phyloP scores from a whole-genome alignment of 2,113 vertebrate species.

The Platysteira castanea region DNA sequence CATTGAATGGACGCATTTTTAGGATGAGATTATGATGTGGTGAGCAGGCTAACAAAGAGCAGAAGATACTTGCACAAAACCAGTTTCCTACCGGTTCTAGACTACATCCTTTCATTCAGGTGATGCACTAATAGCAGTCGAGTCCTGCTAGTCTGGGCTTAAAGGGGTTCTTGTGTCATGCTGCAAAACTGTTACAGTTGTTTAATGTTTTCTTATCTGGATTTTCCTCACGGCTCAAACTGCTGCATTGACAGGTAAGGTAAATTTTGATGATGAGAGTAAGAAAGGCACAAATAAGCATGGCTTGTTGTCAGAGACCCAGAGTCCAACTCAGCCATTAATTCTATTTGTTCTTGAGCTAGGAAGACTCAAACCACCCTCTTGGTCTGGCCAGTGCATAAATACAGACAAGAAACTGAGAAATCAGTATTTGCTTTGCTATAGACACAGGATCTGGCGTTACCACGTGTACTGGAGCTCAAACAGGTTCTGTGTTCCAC shows the following conservation, averaged over 20 bases:
- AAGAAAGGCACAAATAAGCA: neutral
- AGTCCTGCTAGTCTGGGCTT: neutral
- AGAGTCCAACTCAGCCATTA: fast-evolving
- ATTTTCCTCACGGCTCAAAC: neutral
- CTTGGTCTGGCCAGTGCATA: neutral
- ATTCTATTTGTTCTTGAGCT: neutral
- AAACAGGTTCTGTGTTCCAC: neutral
- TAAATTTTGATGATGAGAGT: neutral
- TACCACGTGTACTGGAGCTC: neutral
- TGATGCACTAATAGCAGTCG: neutral
- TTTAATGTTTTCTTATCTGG: neutral
- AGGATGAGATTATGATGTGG: constrained; percentile 28
- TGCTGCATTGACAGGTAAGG: neutral
- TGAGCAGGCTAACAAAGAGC: neutral
- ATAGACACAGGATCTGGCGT: neutral
- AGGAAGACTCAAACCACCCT: neutral
- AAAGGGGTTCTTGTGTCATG: neutral
- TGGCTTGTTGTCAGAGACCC: neutral
- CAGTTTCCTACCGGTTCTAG: neutral
- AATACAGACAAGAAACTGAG: neutral
- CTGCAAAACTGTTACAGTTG: neutral
- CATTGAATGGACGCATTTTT: constrained; percentile 37
- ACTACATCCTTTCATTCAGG: neutral
- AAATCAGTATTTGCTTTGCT: neutral
- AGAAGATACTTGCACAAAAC: neutral